Base-by-base conservation (phyloP, 2,113 vertebrate genomes). In the Syrmaticus mikado region DNA sequence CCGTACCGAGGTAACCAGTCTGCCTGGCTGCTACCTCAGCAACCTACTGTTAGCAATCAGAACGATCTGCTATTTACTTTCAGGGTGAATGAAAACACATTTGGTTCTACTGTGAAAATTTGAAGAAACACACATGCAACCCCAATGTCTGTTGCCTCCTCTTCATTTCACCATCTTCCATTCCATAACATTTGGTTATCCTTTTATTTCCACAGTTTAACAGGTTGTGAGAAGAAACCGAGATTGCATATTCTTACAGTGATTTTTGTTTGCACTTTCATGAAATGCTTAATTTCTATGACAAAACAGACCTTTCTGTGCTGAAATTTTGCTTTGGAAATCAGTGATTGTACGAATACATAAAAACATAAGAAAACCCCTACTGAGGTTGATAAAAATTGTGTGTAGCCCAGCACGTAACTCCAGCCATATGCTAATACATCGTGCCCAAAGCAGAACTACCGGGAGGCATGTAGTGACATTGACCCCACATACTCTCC, bases 191-290 rank as follows among this genome's bases (percentile, higher is more conserved):
- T 40, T 55, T 68, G 28, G 2, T 65, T 46, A 25, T 21, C 25
- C 10, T 61, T 82, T 72, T 32, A 8, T 50, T 80, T n/a, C 36
- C 34, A 22, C 11, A 28, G 30, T 57, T 87, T 34, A 77, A 40
- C 3, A 57, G 34, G 52, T 7, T 65, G 36, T 13, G 4, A 73
- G 34, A 60, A 71, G 28, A 66, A 3, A 38, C 12, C 68, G 28
- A 65, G 14, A 6, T 21, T 67, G 1, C 2, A 3, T 9, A 4
- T 34, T 60, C 13, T 74, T n/a, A 22, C 0, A 19, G 13, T 8
- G 11, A n/a, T 5, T 24, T 68, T 67, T 72, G 2, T 73, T 87
- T 88, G 5, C 41, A n/a, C 2, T 36, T 67, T 85, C 19, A 53
- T 28, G 8, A 64, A 15, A 3, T 46, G 4, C 24, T 83, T 64